phyloP scores from a whole-genome alignment of 2,113 vertebrate genomes.

The Bombycilla garrulus region DNA sequence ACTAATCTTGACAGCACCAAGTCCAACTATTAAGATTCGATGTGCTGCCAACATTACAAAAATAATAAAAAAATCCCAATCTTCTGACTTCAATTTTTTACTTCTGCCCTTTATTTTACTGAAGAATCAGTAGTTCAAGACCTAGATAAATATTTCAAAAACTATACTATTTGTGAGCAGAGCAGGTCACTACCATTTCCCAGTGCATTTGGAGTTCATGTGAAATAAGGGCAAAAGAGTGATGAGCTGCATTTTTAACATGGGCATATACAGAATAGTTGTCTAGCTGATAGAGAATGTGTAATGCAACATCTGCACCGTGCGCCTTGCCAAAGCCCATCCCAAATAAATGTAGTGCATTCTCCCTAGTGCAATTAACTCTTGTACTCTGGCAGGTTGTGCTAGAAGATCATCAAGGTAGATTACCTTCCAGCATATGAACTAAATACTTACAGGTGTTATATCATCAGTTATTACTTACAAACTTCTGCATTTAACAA shows the following conservation, averaged over 20 bases:
- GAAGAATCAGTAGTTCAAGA: conserved; percentile 66
- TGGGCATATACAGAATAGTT: conserved; percentile 53
- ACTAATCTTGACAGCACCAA: conserved; percentile 17
- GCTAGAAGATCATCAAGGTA: conserved; percentile 82
- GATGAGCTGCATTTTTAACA: conserved; percentile 61
- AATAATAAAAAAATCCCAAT: conserved; percentile 50
- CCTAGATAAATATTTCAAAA: conserved; percentile 74
- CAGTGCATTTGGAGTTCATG: conserved; percentile 67
- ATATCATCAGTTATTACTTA: conserved; percentile 81
- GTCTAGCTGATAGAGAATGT: conserved; percentile 68
- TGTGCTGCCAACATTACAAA: conserved; percentile 24
- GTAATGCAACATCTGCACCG: conserved; percentile 75
- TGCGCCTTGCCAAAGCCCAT: conserved; percentile 73
- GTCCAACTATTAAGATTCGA: conserved; percentile 57
- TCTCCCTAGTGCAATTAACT: conserved; percentile 79
- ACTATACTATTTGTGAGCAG: conserved; percentile 56
- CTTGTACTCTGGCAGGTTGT: conserved; percentile 73
- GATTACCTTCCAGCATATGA: conserved; percentile 79
- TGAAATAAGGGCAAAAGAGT: conserved; percentile 66
- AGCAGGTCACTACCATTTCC: conserved; percentile 59
- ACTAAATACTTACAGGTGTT: conserved; percentile 86
- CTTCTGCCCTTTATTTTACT: conserved; percentile 64
- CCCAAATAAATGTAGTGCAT: conserved; percentile 76
- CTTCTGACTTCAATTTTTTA: conserved; percentile 54
- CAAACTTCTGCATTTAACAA: conserved; percentile 81